phyloP scores from a whole-genome alignment of 2,113 vertebrate species.

The Chinchilla lanigera region DNA sequence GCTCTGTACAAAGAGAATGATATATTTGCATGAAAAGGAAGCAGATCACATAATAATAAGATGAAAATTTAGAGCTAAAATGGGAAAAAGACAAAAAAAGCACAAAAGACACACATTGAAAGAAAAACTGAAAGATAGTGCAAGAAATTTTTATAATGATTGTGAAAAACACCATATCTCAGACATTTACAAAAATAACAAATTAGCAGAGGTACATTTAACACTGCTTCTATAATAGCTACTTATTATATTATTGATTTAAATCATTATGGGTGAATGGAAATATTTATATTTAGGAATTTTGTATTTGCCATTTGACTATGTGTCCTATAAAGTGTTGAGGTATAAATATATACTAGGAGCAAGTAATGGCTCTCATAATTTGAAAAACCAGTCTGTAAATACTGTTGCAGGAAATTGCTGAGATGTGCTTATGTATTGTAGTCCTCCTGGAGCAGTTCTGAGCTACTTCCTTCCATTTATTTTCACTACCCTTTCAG shows the following conservation, averaged over 20 bases:
- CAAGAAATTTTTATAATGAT: not conserved
- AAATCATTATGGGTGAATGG: not conserved
- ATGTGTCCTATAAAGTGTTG: not conserved
- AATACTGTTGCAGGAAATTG: not conserved
- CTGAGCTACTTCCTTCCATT: not conserved
- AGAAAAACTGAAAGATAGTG: not conserved
- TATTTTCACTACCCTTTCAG: rapidly evolving
- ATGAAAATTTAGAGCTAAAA: not conserved
- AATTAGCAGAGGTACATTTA: not conserved
- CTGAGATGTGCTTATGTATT: not conserved
- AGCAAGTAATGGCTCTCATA: not conserved
- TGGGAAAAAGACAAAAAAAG: not conserved
- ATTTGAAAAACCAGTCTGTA: not conserved
- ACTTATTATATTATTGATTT: not conserved
- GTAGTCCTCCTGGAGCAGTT: not conserved
- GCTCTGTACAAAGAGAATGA: not conserved
- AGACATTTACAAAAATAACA: not conserved
- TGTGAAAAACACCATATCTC: not conserved
- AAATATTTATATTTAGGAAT: not conserved
- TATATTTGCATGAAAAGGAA: not conserved
- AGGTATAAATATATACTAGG: not conserved
- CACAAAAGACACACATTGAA: not conserved
- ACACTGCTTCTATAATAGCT: not conserved
- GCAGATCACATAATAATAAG: not conserved
- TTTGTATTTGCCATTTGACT: not conserved